These are phyloP conservation scores for Silurus meridionalis DNA, from an alignment of 2,113 vertebrate genomes.

Conservation along the genomic window DNA sequence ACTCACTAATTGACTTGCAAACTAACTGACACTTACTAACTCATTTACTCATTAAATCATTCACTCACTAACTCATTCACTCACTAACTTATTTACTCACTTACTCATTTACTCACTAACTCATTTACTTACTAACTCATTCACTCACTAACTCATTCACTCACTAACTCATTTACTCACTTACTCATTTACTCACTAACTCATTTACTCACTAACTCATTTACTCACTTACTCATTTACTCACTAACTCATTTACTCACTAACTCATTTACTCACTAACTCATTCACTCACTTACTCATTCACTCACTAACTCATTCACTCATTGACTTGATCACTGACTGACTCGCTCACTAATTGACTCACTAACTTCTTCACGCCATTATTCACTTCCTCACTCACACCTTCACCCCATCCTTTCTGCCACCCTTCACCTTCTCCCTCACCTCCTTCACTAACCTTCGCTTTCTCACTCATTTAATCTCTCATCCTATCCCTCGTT, in stretches of 20 bases:
- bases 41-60: not conserved
- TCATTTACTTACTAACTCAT: not conserved
- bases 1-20: too few relatives aligned
- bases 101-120: not conserved
- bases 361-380: not conserved
- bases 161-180: not conserved
- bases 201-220: not conserved
- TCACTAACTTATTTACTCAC: conserved; percentile 38
- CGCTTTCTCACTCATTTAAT: not conserved
- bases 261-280: not conserved
- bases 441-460: too few relatives aligned
- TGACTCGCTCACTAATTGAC: too few relatives aligned
- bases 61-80: not conserved
- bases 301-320: not conserved
- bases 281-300: not conserved
- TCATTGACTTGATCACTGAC: not conserved
- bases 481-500: not conserved
- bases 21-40: not conserved
- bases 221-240: not conserved
- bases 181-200: not conserved
- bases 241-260: not conserved
- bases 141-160: not conserved
- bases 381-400: not conserved
- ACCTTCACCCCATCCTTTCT: not conserved
- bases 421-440: too few relatives aligned